phyloP scores from a whole-genome alignment of 2,797 vertebrate genomes.

The Hippopotamyrus pictus region DNA sequence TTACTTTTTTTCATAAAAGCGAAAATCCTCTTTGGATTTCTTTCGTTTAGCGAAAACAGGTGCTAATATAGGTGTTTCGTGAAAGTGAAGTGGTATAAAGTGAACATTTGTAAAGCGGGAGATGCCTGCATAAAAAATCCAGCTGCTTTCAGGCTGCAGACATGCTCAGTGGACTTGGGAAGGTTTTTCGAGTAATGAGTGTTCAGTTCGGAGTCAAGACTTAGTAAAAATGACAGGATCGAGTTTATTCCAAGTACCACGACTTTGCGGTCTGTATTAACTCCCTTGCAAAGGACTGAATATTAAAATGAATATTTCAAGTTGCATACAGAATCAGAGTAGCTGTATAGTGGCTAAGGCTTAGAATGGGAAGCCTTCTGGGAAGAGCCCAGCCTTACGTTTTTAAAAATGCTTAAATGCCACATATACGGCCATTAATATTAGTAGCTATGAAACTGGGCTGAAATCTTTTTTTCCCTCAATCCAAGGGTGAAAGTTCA shows the following conservation, averaged over 20 bases:
- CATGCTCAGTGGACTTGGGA: not conserved
- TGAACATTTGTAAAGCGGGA: not conserved
- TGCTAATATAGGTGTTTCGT: not conserved
- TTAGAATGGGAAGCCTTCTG: not conserved
- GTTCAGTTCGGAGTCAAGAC: not conserved
- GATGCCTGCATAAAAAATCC: not conserved
- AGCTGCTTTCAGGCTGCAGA: not conserved
- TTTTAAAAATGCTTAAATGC: not conserved
- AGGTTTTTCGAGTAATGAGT: not conserved
- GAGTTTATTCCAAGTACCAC: too few relatives aligned
- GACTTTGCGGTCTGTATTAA: not conserved
- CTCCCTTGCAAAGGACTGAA: not conserved
- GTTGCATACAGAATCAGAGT: not conserved
- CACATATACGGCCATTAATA: not conserved
- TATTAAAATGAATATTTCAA: not conserved
- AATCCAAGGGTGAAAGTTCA: slow-evolving; percentile 1
- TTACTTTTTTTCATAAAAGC: not conserved
- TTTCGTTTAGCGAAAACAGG: not conserved
- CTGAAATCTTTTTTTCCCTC: not conserved
- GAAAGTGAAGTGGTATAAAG: not conserved
- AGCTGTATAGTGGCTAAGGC: not conserved
- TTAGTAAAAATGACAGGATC: not conserved
- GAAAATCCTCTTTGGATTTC: too few relatives aligned
- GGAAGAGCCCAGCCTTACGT: not conserved
- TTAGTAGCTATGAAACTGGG: not conserved